phyloP scores from a whole-genome alignment of 2,797 vertebrate species.

The Phrynocephalus vlangalii region DNA sequence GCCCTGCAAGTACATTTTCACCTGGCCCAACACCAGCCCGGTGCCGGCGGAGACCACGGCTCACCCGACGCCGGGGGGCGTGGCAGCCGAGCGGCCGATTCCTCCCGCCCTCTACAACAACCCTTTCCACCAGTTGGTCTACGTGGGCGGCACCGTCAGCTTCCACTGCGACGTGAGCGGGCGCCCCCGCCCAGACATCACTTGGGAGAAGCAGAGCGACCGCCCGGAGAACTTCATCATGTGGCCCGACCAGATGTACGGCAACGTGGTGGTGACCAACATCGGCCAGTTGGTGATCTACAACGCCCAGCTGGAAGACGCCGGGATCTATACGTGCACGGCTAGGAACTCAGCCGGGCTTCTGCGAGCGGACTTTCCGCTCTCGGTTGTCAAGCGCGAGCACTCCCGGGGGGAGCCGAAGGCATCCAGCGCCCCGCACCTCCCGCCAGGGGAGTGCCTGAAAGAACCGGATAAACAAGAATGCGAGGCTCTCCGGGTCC shows the following conservation, averaged over 20 bases:
- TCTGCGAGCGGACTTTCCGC: constrained; percentile 90
- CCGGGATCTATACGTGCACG: constrained; percentile 93
- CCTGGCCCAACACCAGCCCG: constrained; percentile 88
- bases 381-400: constrained; percentile 87
- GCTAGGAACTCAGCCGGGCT: constrained; percentile 88
- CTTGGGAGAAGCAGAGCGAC: constrained; percentile 96
- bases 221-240: constrained; percentile 87
- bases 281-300: constrained; percentile 96
- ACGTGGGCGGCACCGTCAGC: constrained; percentile 89
- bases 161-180: constrained; percentile 93
- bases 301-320: constrained; percentile 90
- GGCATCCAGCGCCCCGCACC: constrained; percentile 64
- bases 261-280: constrained; percentile 96
- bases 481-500: constrained; percentile 80
- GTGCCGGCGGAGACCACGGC: constrained; percentile 87
- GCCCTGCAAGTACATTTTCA: constrained; percentile 90
- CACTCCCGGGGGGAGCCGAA: constrained; percentile 53
- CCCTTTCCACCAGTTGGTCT: constrained; percentile 89
- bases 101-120: constrained; percentile 90
- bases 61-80: constrained; percentile 82
- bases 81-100: constrained; percentile 78
- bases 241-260: constrained; percentile 97
- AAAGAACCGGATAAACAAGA: constrained; percentile 80
- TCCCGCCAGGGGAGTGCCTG: constrained; percentile 85
- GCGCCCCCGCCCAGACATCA: constrained; percentile 88